Percentiles rank a stretch among this genome's conserved stretches.
phyloP scores from a whole-genome alignment of 2,797 vertebrate species.

The Cheirogaleus major region DNA sequence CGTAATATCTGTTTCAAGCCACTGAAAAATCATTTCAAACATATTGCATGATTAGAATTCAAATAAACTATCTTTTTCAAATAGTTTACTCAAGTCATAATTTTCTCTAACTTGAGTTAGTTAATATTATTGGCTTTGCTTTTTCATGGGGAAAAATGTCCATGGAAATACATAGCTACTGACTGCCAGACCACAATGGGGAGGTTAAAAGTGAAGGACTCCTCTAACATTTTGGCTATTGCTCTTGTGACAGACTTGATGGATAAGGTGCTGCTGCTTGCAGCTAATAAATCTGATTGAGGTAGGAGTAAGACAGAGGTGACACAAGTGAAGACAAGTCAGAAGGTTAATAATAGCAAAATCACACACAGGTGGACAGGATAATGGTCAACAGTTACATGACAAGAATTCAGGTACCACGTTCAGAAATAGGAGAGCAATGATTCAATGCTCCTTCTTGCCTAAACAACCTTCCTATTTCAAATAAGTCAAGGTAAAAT shows the following conservation, averaged over 20 bases:
- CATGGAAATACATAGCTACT: background rate
- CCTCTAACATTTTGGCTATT: background rate
- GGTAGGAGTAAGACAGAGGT: background rate
- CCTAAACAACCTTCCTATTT: background rate
- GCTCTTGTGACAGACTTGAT: background rate
- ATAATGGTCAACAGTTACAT: background rate
- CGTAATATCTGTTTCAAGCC: background rate
- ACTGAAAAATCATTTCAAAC: slow-evolving; percentile 10
- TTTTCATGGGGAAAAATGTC: background rate
- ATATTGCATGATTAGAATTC: background rate
- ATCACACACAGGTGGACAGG: background rate
- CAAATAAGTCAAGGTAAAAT: slow-evolving; percentile 19
- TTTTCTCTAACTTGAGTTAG: slow-evolving; percentile 6
- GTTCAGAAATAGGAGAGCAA: background rate
- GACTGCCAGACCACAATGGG: background rate
- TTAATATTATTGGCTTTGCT: background rate
- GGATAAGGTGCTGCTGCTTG: background rate
- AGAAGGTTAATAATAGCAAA: slow-evolving; percentile 25
- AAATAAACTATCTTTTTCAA: background rate
- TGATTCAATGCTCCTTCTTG: background rate
- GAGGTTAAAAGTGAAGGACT: background rate
- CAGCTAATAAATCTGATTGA: slow-evolving; percentile 37
- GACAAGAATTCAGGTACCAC: background rate
- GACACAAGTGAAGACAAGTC: background rate
- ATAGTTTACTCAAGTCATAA: background rate